Percentiles rank a stretch among this genome's conserved stretches.
These are phyloP conservation scores for Meiosimyza decipiens DNA, from an alignment of 2,888 invertebrate genomes.

Conservation along the genomic window DNA sequence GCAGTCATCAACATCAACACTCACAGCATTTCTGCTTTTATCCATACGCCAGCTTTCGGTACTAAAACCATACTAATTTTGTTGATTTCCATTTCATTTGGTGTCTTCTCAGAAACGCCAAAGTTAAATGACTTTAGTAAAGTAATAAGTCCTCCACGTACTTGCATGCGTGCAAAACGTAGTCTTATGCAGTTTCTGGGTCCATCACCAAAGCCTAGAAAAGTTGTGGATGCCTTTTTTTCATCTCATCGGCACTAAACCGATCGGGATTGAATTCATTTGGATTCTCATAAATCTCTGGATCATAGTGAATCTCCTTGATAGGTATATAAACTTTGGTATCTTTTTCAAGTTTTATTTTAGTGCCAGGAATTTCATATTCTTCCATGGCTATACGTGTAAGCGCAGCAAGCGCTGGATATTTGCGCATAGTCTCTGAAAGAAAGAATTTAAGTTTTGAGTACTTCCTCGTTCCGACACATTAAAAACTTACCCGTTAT, in stretches of 20 bases:
- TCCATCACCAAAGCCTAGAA: slow-evolving; percentile 64
- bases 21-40: slow-evolving; percentile 39
- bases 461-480: too few relatives aligned
- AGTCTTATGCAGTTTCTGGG: slow-evolving; percentile 59
- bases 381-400: slow-evolving; percentile 59
- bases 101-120: slow-evolving; percentile 42
- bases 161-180: slow-evolving; percentile 57
- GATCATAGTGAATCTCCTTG: slow-evolving; percentile 65
- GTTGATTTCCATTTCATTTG: slow-evolving; percentile 44
- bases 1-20: too few relatives aligned
- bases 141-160: slow-evolving; percentile 54
- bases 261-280: slow-evolving; percentile 66
- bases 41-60: slow-evolving; percentile 45
- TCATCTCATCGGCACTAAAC: slow-evolving; percentile 58
- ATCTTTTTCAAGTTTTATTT: slow-evolving; percentile 59
- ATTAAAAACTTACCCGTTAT: slow-evolving; percentile 61
- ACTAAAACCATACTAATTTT: slow-evolving; percentile 33
- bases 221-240: slow-evolving; percentile 57
- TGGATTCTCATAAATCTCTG: slow-evolving; percentile 66
- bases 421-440: slow-evolving; percentile 67
- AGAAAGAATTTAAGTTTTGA: not conserved
- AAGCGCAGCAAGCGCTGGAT: slow-evolving; percentile 64
- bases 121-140: slow-evolving; percentile 51
- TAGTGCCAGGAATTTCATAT: slow-evolving; percentile 56
- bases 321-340: slow-evolving; percentile 59